A percentile compares a stretch with the other conserved stretches of the same genome.
Conservation (phyloP, 1,140 invertebrate species). For the Phymorhynchus buccinoides region DNA sequence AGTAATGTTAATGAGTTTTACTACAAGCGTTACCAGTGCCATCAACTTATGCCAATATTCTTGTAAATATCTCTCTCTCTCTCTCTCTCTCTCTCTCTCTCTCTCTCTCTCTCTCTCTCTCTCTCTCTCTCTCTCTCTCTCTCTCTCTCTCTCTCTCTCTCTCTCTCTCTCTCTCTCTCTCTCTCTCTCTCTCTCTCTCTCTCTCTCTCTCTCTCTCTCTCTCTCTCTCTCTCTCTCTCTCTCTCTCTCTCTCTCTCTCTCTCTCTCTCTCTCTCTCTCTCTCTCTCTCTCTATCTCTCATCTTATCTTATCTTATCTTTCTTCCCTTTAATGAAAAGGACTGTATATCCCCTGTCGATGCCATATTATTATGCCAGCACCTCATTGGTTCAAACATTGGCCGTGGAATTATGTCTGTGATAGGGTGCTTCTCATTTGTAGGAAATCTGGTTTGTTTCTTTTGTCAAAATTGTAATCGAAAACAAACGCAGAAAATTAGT, state of each 20-base stretch:
- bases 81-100: too few species aligned
- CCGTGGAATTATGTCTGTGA: too few species aligned
- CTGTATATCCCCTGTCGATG: not conserved
- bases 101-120: slow-evolving; percentile 5
- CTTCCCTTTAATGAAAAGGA: not conserved
- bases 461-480: too few species aligned
- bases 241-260: not conserved
- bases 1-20: too few species aligned
- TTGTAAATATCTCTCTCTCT: too few species aligned
- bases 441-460: too few species aligned
- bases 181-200: not conserved
- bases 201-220: not conserved
- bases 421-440: too few species aligned
- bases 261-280: not conserved
- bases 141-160: not conserved
- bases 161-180: not conserved
- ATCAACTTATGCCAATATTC: too few species aligned
- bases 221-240: not conserved
- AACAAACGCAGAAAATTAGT: too few species aligned
- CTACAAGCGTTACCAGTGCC: too few species aligned
- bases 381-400: too few species aligned
- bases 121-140: not conserved
- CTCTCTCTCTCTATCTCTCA: not conserved
- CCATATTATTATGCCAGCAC: not conserved
- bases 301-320: not conserved